A percentile compares a stretch with the other conserved stretches of the same genome.
These are phyloP conservation scores for Rissa tridactyla DNA, from an alignment of 2,113 vertebrate species.

Conservation along the genomic window DNA sequence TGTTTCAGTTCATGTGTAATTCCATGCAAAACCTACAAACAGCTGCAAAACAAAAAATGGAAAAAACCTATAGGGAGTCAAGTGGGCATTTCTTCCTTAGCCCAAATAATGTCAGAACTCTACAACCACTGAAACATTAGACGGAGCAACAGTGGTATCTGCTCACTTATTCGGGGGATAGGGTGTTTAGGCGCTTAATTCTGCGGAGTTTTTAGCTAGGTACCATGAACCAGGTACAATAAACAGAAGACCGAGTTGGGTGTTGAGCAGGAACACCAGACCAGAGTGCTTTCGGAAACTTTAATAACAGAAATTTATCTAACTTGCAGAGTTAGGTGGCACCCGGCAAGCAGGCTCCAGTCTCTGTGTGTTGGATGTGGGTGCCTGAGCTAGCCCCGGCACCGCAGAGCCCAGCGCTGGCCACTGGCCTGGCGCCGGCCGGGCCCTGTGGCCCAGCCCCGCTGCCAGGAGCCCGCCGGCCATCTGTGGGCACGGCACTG, in stretches of 20 bases:
- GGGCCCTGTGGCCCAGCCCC: accelerated
- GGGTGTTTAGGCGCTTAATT: background rate
- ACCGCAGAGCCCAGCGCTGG: background rate
- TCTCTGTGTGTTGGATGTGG: accelerated
- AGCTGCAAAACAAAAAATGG: background rate
- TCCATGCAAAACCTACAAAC: background rate
- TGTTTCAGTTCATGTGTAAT: background rate
- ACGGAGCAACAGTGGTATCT: background rate
- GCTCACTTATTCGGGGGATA: accelerated
- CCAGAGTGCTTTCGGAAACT: background rate
- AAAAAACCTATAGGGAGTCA: background rate
- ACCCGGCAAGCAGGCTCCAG: background rate
- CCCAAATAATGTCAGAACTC: background rate
- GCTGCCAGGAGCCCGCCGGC: background rate
- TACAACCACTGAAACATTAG: accelerated
- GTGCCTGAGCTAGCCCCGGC: background rate
- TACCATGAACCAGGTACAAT: background rate
- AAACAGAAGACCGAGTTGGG: background rate
- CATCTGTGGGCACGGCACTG: accelerated
- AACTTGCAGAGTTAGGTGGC: background rate
- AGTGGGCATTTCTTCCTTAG: background rate
- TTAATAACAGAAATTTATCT: background rate
- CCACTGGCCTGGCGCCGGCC: accelerated
- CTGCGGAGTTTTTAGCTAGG: background rate
- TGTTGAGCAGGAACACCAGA: background rate